Evolutionary conservation across 2,888 invertebrate genomes (phyloP).

Genomic region (Ommatoiulus sabulosus): DNA sequence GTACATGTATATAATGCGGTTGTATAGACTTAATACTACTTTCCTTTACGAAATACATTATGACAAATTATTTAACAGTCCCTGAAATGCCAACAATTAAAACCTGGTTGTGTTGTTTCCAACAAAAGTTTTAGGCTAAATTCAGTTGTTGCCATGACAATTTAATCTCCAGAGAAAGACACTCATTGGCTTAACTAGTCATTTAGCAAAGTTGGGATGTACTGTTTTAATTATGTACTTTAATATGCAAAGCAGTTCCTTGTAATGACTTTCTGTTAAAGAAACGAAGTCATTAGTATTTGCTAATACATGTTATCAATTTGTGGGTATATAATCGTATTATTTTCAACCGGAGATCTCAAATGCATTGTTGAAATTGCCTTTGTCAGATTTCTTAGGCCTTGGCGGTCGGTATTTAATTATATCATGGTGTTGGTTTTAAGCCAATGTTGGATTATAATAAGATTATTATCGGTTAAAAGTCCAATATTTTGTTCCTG

Average conservation of each 20-base stretch:
- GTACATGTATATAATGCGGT: no score
- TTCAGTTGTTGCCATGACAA: no score
- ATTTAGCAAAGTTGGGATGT: no score
- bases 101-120: no score
- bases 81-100: no score
- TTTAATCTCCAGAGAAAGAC: no score
- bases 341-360: not conserved
- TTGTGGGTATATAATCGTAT: not conserved
- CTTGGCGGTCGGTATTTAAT: not conserved
- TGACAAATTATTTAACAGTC: no score
- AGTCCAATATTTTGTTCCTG: not conserved
- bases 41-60: no score
- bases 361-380: not conserved
- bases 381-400: not conserved
- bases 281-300: not conserved
- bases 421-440: not conserved
- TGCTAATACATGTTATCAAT: slow-evolving; percentile 13
- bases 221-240: not conserved
- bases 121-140: no score
- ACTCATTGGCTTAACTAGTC: no score
- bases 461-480: not conserved
- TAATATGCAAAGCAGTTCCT: not conserved
- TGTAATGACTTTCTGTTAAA: not conserved
- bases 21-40: no score
- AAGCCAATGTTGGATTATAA: not conserved